phyloP scores from a whole-genome alignment of 2,797 vertebrate genomes.

The Pygocentrus nattereri region DNA sequence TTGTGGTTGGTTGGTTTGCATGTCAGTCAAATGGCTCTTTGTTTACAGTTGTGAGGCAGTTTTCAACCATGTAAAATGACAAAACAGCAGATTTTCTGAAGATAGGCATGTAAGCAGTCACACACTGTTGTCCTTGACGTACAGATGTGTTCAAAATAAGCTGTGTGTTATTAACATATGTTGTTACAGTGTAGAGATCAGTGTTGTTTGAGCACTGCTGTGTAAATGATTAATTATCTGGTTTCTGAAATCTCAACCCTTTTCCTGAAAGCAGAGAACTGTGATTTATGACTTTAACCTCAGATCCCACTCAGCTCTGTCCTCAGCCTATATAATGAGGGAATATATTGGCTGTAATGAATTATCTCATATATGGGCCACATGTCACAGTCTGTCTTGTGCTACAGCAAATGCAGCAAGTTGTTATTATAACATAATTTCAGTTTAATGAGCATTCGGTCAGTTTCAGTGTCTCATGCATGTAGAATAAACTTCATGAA shows the following conservation, averaged over 20 bases:
- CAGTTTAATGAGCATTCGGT: conserved; percentile 14
- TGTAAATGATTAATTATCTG: not conserved
- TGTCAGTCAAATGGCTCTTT: no score
- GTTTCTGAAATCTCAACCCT: not conserved
- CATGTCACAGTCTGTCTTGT: not conserved
- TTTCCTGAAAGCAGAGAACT: not conserved
- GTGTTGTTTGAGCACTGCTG: not conserved
- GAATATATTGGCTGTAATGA: conserved; percentile 16
- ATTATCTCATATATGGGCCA: not conserved
- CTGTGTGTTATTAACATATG: no score
- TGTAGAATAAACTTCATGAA: conserved; percentile 42
- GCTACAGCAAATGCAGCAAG: not conserved
- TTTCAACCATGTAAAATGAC: no score
- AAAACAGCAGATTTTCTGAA: no score
- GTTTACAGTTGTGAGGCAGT: no score
- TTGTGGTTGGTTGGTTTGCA: no score
- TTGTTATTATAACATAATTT: conserved; percentile 31
- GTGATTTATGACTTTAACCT: conserved; percentile 13
- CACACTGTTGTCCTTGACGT: no score
- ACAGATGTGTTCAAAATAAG: no score
- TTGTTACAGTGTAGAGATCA: no score
- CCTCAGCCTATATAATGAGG: not conserved
- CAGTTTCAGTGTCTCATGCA: conserved; percentile 27
- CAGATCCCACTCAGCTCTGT: conserved; percentile 9
- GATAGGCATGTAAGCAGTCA: no score